A percentile compares a stretch with the other conserved stretches of the same genome.
These are phyloP conservation scores for Sarcophaga subvicina DNA, from an alignment of 2,888 invertebrate species.

Conservation along the genomic window DNA sequence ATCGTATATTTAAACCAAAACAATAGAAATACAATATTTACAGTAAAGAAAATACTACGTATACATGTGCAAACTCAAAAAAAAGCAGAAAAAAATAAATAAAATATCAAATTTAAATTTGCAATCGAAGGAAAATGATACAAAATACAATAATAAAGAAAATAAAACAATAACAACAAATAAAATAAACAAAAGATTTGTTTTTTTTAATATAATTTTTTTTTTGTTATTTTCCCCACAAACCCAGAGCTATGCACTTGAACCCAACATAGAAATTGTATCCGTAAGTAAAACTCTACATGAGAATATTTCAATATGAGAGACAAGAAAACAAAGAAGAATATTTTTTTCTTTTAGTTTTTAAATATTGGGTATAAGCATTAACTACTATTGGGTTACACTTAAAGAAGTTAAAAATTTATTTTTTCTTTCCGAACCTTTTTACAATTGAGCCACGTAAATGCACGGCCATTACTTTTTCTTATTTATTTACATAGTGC, in stretches of 20 bases:
- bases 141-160: conserved; percentile 15
- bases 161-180: conserved; percentile 7
- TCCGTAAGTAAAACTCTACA: neutral
- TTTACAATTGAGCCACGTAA: too few species aligned
- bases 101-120: conserved; percentile 55
- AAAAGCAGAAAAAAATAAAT: conserved; percentile 3
- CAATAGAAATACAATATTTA: neutral
- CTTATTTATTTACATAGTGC: too few species aligned
- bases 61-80: neutral
- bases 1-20: too few species aligned
- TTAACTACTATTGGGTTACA: too few species aligned
- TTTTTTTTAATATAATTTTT: neutral
- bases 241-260: conserved; percentile 31
- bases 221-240: conserved; percentile 23
- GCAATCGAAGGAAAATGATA: conserved; percentile 43
- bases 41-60: neutral
- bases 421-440: too few species aligned
- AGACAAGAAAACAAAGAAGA: too few species aligned
- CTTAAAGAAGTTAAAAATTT: too few species aligned
- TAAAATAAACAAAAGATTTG: conserved; percentile 17
- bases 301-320: too few species aligned
- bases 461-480: too few species aligned
- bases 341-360: too few species aligned
- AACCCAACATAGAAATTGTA: conserved; percentile 21
- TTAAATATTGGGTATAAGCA: too few species aligned